Evolutionary conservation across 2,113 vertebrate genomes (phyloP).

Genomic region (Aramus guarauna): DNA sequence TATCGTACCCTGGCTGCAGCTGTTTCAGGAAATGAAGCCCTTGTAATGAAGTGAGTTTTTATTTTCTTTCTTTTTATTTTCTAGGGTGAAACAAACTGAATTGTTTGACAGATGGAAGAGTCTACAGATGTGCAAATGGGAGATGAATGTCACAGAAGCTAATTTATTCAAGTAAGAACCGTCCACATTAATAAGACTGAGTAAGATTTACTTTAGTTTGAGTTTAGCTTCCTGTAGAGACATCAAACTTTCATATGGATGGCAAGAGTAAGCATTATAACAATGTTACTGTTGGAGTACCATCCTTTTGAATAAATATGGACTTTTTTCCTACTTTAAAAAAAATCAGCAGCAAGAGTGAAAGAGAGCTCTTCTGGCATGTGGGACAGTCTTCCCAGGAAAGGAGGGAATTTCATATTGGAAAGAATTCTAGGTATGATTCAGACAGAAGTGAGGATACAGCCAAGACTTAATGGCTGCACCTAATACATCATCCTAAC

Average conservation of each 20-base stretch:
- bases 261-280: neutral
- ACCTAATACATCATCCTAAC: rapidly evolving
- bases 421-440: neutral
- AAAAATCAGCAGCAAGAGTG: neutral
- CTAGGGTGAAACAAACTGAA: conserved; percentile 94
- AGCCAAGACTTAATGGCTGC: neutral
- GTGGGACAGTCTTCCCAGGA: neutral
- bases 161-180: conserved; percentile 89
- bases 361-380: neutral
- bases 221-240: neutral
- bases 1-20: neutral
- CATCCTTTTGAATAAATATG: neutral
- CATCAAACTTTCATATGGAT: neutral
- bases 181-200: neutral
- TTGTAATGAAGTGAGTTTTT: neutral
- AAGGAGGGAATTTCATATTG: neutral
- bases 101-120: conserved; percentile 95
- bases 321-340: neutral
- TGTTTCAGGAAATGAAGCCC: neutral
- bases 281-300: neutral
- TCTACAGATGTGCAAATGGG: conserved; percentile 94
- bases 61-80: neutral
- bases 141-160: conserved; percentile 87
- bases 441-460: neutral
- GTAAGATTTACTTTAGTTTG: neutral